A percentile compares a stretch with the other conserved stretches of the same genome.
These are phyloP conservation scores for Ginglymostoma cirratum DNA, from an alignment of 2,113 vertebrate species.

Conservation along the genomic window DNA sequence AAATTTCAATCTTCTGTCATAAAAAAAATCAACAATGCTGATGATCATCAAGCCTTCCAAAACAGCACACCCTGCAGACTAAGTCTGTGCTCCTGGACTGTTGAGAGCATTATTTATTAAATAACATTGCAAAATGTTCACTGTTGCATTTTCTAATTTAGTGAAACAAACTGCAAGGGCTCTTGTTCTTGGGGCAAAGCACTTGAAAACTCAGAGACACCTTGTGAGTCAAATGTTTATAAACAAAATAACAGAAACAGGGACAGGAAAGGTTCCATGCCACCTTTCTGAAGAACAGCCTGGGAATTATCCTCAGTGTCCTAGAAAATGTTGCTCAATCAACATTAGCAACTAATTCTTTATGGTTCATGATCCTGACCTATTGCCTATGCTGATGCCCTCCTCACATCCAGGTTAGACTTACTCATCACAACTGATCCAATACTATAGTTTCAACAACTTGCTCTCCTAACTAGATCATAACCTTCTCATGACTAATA, in stretches of 20 bases:
- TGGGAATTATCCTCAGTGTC: not conserved
- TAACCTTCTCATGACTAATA: not conserved
- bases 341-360: not conserved
- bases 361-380: no score
- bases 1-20: not conserved
- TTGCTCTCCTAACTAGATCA: no score
- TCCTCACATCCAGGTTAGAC: no score
- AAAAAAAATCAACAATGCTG: not conserved
- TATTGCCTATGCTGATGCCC: no score
- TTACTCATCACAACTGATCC: no score
- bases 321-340: not conserved
- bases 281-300: not conserved
- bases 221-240: not conserved
- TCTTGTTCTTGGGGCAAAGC: not conserved
- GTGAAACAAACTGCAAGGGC: not conserved
- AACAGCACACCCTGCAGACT: not conserved
- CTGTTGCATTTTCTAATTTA: not conserved
- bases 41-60: not conserved
- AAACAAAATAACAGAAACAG: not conserved
- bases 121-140: not conserved
- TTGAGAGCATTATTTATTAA: not conserved
- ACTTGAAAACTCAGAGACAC: not conserved
- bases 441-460: no score
- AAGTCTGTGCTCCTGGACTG: not conserved
- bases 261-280: not conserved